Conservation (phyloP, 2,797 vertebrate species). For the Poeciliopsis turneri region DNA sequence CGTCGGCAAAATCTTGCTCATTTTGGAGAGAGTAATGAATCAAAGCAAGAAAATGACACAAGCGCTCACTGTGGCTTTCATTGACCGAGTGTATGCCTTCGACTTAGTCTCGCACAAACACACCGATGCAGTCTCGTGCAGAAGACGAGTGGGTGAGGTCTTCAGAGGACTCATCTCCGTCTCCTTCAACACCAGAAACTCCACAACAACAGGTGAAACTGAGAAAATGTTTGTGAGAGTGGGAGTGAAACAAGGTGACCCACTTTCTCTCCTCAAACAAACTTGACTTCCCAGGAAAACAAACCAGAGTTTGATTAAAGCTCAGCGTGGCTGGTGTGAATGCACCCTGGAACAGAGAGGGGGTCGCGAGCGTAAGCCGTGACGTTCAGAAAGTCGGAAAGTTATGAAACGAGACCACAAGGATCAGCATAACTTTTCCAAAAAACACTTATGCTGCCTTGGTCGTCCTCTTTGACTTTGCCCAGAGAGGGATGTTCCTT, state of each 20-base stretch:
- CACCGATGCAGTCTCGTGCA: not conserved
- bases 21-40: not conserved
- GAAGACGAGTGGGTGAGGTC: not conserved
- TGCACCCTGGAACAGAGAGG: not conserved
- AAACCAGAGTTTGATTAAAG: no score
- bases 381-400: not conserved
- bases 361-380: not conserved
- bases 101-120: not conserved
- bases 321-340: not conserved
- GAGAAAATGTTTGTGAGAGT: not conserved
- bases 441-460: conserved; percentile 29
- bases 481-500: conserved; percentile 72
- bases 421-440: conserved; percentile 22
- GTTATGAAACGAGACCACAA: not conserved
- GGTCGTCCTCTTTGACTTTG: conserved; percentile 75
- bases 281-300: no score
- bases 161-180: not conserved
- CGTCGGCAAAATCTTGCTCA: not conserved
- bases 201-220: not conserved
- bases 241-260: not conserved
- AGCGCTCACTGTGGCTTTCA: not conserved
- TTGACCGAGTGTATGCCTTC: not conserved
- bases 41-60: not conserved
- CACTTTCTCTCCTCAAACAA: not conserved
- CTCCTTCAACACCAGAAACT: not conserved